These are phyloP conservation scores for Gallinago solitaria DNA, from an alignment of 2,797 vertebrate genomes.

Conservation along the genomic window DNA sequence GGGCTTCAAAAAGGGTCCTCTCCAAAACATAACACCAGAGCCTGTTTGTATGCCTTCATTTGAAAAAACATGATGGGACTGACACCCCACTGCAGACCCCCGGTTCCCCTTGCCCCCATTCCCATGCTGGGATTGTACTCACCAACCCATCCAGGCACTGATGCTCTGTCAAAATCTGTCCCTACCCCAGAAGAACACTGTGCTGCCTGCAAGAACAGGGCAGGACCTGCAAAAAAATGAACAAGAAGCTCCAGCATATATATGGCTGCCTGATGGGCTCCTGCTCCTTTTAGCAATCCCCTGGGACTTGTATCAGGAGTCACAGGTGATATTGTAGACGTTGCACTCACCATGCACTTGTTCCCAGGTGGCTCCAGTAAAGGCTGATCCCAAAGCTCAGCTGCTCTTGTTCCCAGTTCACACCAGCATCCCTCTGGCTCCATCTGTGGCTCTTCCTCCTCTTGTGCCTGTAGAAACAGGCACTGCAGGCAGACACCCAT, in stretches of 20 bases:
- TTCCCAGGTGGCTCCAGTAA: neutral
- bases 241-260: accelerated
- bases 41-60: too few species aligned
- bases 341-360: accelerated
- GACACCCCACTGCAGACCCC: neutral
- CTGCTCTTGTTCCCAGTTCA: neutral
- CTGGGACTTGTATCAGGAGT: neutral
- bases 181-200: neutral
- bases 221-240: neutral
- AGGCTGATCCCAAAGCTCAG: neutral
- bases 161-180: neutral
- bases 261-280: neutral
- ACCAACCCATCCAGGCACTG: neutral
- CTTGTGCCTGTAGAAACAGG: neutral
- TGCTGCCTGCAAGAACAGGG: neutral
- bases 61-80: neutral
- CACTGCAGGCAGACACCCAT: neutral
- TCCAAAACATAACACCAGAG: neutral
- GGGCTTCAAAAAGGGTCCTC: neutral
- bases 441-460: neutral
- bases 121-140: neutral
- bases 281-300: neutral
- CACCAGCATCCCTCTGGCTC: neutral
- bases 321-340: neutral
- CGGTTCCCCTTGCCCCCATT: accelerated